Evolutionary conservation across 2,888 invertebrate genomes (phyloP).

Genomic region (Oscheius sp.): DNA sequence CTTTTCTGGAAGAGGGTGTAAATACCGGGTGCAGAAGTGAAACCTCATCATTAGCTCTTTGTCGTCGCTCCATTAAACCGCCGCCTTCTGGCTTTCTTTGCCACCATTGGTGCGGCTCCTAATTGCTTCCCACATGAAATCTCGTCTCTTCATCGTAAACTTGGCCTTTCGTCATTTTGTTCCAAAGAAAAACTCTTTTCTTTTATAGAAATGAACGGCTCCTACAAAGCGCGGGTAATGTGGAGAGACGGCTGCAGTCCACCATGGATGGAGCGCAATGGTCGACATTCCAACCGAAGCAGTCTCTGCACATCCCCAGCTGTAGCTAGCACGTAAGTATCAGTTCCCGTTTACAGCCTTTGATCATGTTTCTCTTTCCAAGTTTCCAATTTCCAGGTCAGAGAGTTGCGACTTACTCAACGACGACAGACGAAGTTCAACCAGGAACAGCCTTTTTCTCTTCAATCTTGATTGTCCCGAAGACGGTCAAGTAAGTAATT

Average conservation of each 20-base stretch:
- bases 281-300: conserved; percentile 29
- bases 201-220: conserved; percentile 50
- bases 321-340: conserved; percentile 47
- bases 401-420: conserved; percentile 49
- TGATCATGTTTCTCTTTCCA: background rate
- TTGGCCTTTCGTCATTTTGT: background rate
- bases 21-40: background rate
- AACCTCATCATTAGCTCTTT: background rate
- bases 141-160: background rate
- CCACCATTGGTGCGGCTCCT: background rate
- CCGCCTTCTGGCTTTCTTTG: conserved; percentile 9
- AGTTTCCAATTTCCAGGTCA: conserved; percentile 42
- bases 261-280: conserved; percentile 53
- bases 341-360: background rate
- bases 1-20: background rate
- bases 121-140: conserved; percentile 15
- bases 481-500: conserved; percentile 21
- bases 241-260: conserved; percentile 50
- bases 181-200: too few relatives aligned
- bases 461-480: conserved; percentile 40
- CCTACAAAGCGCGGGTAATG: conserved; percentile 45
- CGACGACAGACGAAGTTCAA: conserved; percentile 43
- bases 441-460: conserved; percentile 46
- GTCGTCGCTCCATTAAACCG: conserved; percentile 6
- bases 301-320: conserved; percentile 52